Evolutionary conservation across 2,113 vertebrate genomes (phyloP), one percentile per base, ranked within the genome.

Genomic region (Recurvirostra avosetta): DNA sequence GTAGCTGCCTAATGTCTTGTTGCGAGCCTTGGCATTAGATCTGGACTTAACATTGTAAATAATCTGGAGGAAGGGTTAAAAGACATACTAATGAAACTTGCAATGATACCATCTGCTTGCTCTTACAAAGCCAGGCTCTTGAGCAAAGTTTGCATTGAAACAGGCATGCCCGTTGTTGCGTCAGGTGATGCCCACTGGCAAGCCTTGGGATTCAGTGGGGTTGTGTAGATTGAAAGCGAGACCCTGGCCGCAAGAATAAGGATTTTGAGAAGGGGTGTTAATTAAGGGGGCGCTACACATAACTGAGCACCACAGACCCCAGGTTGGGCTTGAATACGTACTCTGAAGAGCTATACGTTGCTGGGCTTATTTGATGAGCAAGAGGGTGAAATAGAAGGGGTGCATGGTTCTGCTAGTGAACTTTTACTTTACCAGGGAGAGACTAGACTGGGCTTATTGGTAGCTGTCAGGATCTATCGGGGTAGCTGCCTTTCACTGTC

Each of bases 241-340:
- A 59, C 43, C 23, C 45, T 52, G 30, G 29, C 36, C 12, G 17
- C 2, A 3, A 45, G 18, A 67, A 27, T 63, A 32, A 81, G 27
- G 19, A 19, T 68, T 55, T 50, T 41, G 49, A 72, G 49, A 70
- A 72, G 21, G 53, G 7, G 12, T 13, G 72, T 63, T 71, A 15
- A 15, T 49, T 43, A 36, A 40, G 59, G 49, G 72, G 30, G 23
- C 38, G n/a, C 6, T 21, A 29, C 17, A 10, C 2, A 0, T 12
- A 32, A n/a, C 27, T 61, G 40, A 78, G 56, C 65, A 40, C 21
- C 50, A 0, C 1, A 6, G 36, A 74, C 25, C 38, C 73, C 43
- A 17, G 0, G 5, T 25, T 3, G n/a, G 22, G 16, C 29, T 86
- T 72, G 19, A 36, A 15, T 58, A 7, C 3, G 0, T 9, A 3